Evolutionary conservation across 2,888 invertebrate species (phyloP), one percentile per base, ranked within the genome.

Genomic region (Apamea epomidion): DNA sequence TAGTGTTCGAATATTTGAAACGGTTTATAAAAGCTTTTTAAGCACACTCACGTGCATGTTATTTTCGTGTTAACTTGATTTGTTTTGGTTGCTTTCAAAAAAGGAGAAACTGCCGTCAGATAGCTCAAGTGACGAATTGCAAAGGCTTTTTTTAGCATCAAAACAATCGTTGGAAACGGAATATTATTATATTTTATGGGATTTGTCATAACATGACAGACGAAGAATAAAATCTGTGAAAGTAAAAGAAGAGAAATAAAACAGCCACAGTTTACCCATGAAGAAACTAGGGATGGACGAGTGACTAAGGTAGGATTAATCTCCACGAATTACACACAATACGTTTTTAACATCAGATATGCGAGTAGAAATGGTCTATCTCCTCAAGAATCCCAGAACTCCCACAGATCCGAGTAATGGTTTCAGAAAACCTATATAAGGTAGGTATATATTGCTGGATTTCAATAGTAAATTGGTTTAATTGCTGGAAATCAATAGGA

Each of bases 1-100:
- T 32, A 7, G 51, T 32, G 14, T 64, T 60, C 10, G 48, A 51
- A 70, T 73, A 48, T 78, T 83, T 69, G 62, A 75, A 80, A 68
- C 48, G 64, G 64, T 70, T 74, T 78, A 67, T 64, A 32, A 65
- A 77, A 29, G 12, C 10, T 1, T 58, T n/a, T 54, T 60, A 51
- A 67, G 45, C 6, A 64, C 18, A 7, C 42, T 80, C 54, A 58
- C 84, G 54, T 74, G 84, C 64, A 12, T 32, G 7, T 37, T 62
- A 25, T 42, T 72, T 68, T 45, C 16, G 7, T 45, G 32, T 58
- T 48, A 21, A 5, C 8, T 2, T 51, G 32, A 58, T 67, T 54
- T 32, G 54, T 65, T 72, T 71, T 29, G 6, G 5, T 10, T 54
- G 16, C 29, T 29, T 76, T 82, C 4, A 42, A 58, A 10, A 42